Percentiles rank a stretch among this genome's conserved stretches.
Evolutionary conservation across 2,888 invertebrate genomes (phyloP).

Genomic region (Nomada flava): DNA sequence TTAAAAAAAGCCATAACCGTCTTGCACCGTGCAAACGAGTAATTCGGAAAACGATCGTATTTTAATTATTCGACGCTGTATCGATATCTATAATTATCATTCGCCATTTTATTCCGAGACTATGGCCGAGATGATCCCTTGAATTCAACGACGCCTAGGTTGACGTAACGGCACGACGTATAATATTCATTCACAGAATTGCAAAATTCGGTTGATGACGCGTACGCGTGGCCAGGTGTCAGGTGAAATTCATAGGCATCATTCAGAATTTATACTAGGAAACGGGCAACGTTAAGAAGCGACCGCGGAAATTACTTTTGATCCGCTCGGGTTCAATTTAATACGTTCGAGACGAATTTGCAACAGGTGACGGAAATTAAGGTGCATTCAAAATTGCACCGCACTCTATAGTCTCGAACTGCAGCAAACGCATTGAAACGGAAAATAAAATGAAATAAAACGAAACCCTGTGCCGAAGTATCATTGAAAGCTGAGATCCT

Average conservation of each 20-base stretch:
- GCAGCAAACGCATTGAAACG: background rate
- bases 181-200: slow-evolving; percentile 21
- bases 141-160: background rate
- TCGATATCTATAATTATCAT: too few species aligned
- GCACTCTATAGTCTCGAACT: slow-evolving; percentile 13
- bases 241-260: slow-evolving; percentile 25
- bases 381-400: background rate
- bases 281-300: slow-evolving; percentile 18
- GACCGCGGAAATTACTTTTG: slow-evolving; percentile 42
- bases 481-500: background rate
- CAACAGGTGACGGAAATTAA: slow-evolving; percentile 35
- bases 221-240: slow-evolving; percentile 3
- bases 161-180: background rate
- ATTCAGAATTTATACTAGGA: slow-evolving; percentile 23
- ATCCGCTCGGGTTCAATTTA: slow-evolving; percentile 41
- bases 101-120: background rate
- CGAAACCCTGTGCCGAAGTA: background rate
- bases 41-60: background rate
- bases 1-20: slow-evolving; percentile 7
- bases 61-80: too few species aligned
- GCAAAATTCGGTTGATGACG: slow-evolving; percentile 11
- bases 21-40: background rate
- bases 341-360: slow-evolving; percentile 36
- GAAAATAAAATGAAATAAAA: background rate
- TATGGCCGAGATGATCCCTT: background rate